Base-by-base conservation (phyloP, 2,113 vertebrate species). In the Pao palembangensis region DNA sequence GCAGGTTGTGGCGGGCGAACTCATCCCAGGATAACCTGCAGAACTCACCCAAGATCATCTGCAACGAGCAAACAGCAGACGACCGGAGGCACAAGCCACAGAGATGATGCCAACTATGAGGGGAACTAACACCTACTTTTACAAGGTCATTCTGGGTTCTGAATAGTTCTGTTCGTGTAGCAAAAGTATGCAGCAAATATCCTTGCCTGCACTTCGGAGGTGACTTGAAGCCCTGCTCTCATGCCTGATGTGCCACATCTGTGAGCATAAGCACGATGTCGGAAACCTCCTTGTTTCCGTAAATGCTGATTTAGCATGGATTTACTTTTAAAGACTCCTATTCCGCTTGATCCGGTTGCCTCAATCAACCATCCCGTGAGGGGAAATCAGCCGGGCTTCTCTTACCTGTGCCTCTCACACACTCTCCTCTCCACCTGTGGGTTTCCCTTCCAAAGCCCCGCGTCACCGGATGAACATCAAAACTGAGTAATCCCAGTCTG, bases 401-500 rank as follows among this genome's bases (percentile, higher is more conserved):
- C 73, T 86, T 84, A 85, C 70, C 70, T 64, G 57, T 31, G 70
- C 79, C 84, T 76, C 73, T 85, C 86, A 89, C 84, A 89, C 79
- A 83, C 84, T 87, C 83, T 88, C 82, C 78, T 88, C 84, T 82
- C 86, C 84, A 83, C 82, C 85, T 81, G 87, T 85, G 84, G 87
- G 87, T 90, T 87, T 89, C 84, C 78, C 89, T 90, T 91, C 89
- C 87, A 89, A 86, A 88, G 85, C 85, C 81, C 77, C 81, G 73
- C 85, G 84, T 87, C 86, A 87, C 85, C 79, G 84, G 85, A 83
- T 89, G 90, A 90, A 90, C 89, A 88, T 85, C 73, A 88, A 89
- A 89, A 87, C 88, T 87, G 82, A 81, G 87, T 88, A 89, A 90
- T 88, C 88, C 34, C 85, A 89, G 90, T 87, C 85, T 88, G 84